Evolutionary conservation across 2,113 vertebrate species (phyloP), one percentile per base, ranked within the genome.

Genomic region (Pionites leucogaster): DNA sequence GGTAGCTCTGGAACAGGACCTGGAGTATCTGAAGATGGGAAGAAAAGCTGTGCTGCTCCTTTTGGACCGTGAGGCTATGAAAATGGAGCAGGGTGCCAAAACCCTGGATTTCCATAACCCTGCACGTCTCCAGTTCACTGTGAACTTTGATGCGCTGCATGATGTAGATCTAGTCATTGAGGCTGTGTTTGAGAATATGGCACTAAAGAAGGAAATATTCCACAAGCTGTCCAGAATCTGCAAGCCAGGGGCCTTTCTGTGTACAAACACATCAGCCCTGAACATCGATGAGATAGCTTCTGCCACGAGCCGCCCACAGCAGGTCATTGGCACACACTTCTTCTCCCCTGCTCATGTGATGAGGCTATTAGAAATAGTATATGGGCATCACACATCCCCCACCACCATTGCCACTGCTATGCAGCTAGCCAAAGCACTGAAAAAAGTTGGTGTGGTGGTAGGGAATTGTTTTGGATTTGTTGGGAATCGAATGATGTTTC

Each of bases 301-400:
- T 46, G 97, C 98, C 92, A 98, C 98, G 0, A 71, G 65, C 64
- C 85, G 35, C 25, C 99, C 99, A 3, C 97, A 99, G 81, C 95
- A 98, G 95, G 99, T 99, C 92, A 97, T 99, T 23, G 99, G 99
- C 65, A 99, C 98, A 17, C 99, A 99, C 97, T 99, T 99, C 96
- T 99, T 99, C 69, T 98, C 98, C 23, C 99, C 99, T 25, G 99
- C 99, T 69, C 98, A 99, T 3, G 90, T 99, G 31, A 99, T 99
- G 99, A 99, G 98, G 95, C 97, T 99, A 35, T 79, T 99, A 64
- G 99, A 99, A 96, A 98, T 99, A 44, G 98, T 99, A 80, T 98
- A 98, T 0, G 98, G 99, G 18, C 78, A 35, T 3, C 92, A 97
- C n/a, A 98, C 99, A 1, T 99, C 99, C 33, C 98, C 98, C 28